Evolutionary conservation across 2,888 invertebrate genomes (phyloP), one percentile per base, ranked within the genome.

Genomic region (Drosophila kokeensis): DNA sequence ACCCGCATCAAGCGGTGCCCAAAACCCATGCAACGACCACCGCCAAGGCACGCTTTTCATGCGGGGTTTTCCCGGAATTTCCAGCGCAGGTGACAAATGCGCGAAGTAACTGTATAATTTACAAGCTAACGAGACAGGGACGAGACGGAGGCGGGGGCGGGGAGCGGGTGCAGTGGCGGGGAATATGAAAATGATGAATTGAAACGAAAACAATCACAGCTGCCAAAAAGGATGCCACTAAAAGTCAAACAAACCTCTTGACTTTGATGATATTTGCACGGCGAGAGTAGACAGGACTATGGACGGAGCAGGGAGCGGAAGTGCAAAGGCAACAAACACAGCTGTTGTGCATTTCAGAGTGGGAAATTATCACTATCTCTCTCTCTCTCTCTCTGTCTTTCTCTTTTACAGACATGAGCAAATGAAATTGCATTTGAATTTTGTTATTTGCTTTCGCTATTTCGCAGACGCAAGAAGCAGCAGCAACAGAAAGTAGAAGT

Each of bases 61-160:
- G 81, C 77, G 87, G 87, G 87, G 88, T 81, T 91, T 90, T 91
- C 91, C 91, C 85, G 82, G 90, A 91, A 91, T 90, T 90, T 86
- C 65, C 76, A 73, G 73, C 65, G 69, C 90, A 89, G 85, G 87
- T 87, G 82, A 81, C 75, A 73, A 72, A 80, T 85, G 82, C 66
- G 62, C 63, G 45, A 73, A 24, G 49, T 58, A 66, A 74, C 54
- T 50, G 34, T 57, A 57, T 69, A 68, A 79, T 78, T 69, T 68
- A 68, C 52, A 64, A 53, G 30, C n/a, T 21, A 29, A 24, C 49
- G 15, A 4, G 8, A 13, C 34, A 15, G 18, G 5, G 18, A 21
- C 21, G 24, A 1, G 34, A 2, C 18, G 21, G 0, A 3, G 27
- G 2, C 27, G 21, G 29, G 27, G 11, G 0, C 6, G 21, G 18